These are phyloP conservation scores for Ptychoptera albimana DNA, from an alignment of 2,888 invertebrate genomes.

Conservation along the genomic window DNA sequence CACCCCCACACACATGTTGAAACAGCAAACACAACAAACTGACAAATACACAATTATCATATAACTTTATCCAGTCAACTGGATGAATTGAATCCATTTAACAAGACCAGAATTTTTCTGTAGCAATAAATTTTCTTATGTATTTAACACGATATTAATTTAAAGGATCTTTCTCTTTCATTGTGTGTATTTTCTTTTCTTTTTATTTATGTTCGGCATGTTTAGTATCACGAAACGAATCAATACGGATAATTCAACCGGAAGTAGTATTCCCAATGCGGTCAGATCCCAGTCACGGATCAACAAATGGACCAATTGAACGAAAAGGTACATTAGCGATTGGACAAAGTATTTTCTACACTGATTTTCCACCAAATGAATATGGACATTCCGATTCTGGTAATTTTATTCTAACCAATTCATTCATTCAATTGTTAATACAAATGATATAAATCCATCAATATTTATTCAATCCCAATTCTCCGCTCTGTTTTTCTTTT, in stretches of 20 bases:
- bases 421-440: background rate
- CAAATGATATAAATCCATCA: too few relatives aligned
- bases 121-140: too few relatives aligned
- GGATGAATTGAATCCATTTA: too few relatives aligned
- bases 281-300: conserved; percentile 22
- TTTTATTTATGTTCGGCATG: too few relatives aligned
- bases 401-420: background rate
- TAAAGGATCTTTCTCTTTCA: too few relatives aligned
- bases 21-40: background rate
- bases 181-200: too few relatives aligned
- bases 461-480: too few relatives aligned
- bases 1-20: conserved; percentile 4
- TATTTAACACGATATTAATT: background rate
- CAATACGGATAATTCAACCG: conserved; percentile 24
- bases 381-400: conserved; percentile 16
- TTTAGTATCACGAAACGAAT: conserved; percentile 26
- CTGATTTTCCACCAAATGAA: conserved; percentile 30
- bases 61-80: background rate
- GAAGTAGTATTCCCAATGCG: conserved; percentile 26
- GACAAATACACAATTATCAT: background rate
- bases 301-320: conserved; percentile 16
- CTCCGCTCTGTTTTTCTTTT: too few relatives aligned
- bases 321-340: conserved; percentile 27
- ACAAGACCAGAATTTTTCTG: too few relatives aligned
- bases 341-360: conserved; percentile 30